Conservation (phyloP, 2,888 invertebrate genomes). For the Sthenelais limicola region DNA sequence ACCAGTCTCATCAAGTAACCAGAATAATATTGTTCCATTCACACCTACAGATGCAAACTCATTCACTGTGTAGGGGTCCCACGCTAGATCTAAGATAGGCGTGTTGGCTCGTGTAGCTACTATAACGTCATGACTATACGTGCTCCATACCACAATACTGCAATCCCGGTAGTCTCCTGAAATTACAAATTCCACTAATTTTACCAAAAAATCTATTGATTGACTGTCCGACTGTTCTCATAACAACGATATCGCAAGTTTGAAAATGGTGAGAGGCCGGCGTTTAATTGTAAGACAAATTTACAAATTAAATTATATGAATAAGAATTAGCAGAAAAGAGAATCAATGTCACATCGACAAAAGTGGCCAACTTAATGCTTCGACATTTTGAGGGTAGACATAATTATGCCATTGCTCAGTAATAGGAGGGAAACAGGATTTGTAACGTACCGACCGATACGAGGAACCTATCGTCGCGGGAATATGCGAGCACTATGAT, state of each 20-base stretch:
- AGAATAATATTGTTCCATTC: slow-evolving; percentile 64
- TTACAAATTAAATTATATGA: no score
- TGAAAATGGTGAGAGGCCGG: no score
- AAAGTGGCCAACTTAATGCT: no score
- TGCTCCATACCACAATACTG: slow-evolving; percentile 67
- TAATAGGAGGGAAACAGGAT: not conserved
- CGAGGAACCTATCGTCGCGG: slow-evolving; percentile 68
- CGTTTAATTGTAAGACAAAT: no score
- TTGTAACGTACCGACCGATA: slow-evolving; percentile 67
- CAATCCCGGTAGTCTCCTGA: slow-evolving; percentile 70
- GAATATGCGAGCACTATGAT: slow-evolving; percentile 67
- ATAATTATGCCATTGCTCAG: not conserved
- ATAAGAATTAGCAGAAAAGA: no score
- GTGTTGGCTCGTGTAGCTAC: slow-evolving; percentile 60
- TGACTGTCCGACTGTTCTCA: no score
- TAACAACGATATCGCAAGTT: no score
- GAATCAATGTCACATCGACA: no score
- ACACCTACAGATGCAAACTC: slow-evolving; percentile 70
- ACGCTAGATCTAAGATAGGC: slow-evolving; percentile 65
- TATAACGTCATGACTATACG: slow-evolving; percentile 59
- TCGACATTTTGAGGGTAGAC: no score
- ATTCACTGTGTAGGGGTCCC: slow-evolving; percentile 70
- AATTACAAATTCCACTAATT: no score
- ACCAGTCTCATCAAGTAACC: slow-evolving; percentile 65
- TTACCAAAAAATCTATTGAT: no score